Evolutionary conservation across 2,888 invertebrate genomes (phyloP), one percentile per base, ranked within the genome.

Genomic region (Cephonodes hylas): DNA sequence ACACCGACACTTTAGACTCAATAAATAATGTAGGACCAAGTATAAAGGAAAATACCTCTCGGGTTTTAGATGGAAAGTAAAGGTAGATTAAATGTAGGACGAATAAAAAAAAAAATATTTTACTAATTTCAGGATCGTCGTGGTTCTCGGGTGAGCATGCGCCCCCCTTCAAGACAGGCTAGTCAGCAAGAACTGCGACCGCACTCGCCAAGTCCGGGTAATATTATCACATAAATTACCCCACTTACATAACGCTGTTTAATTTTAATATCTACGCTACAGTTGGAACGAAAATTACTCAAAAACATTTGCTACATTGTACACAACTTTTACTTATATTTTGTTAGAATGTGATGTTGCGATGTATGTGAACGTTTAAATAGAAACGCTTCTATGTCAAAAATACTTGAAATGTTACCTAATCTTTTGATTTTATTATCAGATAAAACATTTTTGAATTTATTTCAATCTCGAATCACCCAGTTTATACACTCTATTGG

Each of bases 161-260:
- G 96, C 38, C 96, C 95, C 15, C 97, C 97, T 7, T 97, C 97
- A 66, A 93, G 97, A 61, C 97, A 97, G 81, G 96, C 97, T 56
- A 97, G 97, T 83, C 96, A 97, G 93, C 96, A 96, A 71, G 97
- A 97, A 63, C 91, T 97, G 68, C 94, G 96, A 80, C 96, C 96
- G 48, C 96, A 96, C 74, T 97, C 97, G 69, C 96, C 96, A 58
- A 94, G 93, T 82, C 94, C 95, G 94, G 95, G 95, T 95, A 23
- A 53, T 10, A 38, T n/a, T n/a, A n/a, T n/a, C n/a, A n/a, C n/a
- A n/a, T n/a, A n/a, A n/a, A n/a, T 3, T 18, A 22, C 27, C 7
- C 7, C 8, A 15, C 8, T 8, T 34, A 3, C 4, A 3, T 25
- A 22, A n/a, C n/a, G n/a, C 15, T 38, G n/a, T 34, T 22, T 38